Conservation (phyloP, 2,888 invertebrate species). For the Metallyticus violacea region DNA sequence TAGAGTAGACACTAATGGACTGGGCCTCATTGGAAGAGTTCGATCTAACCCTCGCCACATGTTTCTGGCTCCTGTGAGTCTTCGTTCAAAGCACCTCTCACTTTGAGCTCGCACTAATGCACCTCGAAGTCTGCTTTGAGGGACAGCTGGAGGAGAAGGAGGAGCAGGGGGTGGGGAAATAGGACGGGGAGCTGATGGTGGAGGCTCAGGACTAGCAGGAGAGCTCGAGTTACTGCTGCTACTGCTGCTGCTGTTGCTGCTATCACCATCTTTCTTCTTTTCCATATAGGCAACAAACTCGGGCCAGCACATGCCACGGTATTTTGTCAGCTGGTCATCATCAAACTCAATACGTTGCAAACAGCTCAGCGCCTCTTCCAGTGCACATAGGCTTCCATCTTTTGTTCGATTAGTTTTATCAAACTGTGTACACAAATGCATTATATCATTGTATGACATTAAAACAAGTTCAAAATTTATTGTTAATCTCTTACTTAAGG, state of each 20-base stretch:
- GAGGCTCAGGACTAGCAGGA: background rate
- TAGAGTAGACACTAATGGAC: constrained; percentile 33
- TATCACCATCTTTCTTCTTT: constrained; percentile 29
- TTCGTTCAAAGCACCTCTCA: constrained; percentile 41
- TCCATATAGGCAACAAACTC: constrained; percentile 48
- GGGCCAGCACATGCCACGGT: constrained; percentile 49
- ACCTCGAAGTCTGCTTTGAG: constrained; percentile 27
- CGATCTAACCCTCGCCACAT: constrained; percentile 33
- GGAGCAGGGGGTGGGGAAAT: constrained; percentile 15
- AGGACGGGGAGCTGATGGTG: constrained; percentile 11
- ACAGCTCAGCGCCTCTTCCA: constrained; percentile 51
- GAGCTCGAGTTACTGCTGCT: constrained; percentile 22
- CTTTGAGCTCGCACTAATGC: constrained; percentile 42
- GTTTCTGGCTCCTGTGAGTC: constrained; percentile 30
- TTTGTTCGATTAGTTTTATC: constrained; percentile 53
- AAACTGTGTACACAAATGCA: constrained; percentile 43
- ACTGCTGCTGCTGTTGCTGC: constrained; percentile 27
- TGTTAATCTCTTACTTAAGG: no score
- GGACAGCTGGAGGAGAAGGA: constrained; percentile 17
- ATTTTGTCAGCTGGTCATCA: constrained; percentile 52
- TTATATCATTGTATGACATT: constrained; percentile 1
- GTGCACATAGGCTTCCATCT: constrained; percentile 48
- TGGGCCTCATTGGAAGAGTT: constrained; percentile 31
- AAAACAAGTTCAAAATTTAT: no score
- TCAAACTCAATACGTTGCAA: constrained; percentile 53